A percentile compares a stretch with the other conserved stretches of the same genome.
These are phyloP conservation scores for Spodoptera littoralis DNA, from an alignment of 2,888 invertebrate genomes.

Conservation along the genomic window DNA sequence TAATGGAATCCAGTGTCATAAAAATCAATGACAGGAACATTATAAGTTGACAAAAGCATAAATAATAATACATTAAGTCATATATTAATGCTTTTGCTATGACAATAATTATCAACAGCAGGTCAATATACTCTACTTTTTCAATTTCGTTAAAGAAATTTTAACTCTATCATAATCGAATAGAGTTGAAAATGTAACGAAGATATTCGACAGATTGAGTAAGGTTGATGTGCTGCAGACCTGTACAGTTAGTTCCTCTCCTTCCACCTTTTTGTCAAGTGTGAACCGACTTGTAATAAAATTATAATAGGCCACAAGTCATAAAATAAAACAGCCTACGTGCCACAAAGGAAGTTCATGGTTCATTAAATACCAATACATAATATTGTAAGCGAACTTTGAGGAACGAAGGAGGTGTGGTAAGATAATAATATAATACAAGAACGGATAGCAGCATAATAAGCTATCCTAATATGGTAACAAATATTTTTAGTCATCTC, in stretches of 20 bases:
- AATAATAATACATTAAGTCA: conserved; percentile 24
- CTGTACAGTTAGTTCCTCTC: conserved; percentile 41
- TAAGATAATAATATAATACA: not conserved
- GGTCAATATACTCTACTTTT: too few species aligned
- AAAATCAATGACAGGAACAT: conserved; percentile 23
- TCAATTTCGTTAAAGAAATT: too few species aligned
- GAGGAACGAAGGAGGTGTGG: conserved; percentile 17
- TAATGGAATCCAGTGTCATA: conserved; percentile 5
- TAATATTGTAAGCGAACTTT: conserved; percentile 36
- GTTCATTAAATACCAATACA: conserved; percentile 34
- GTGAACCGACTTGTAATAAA: conserved; percentile 44
- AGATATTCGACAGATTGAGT: too few species aligned
- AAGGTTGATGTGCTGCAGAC: too few species aligned
- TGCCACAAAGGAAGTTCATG: conserved; percentile 37
- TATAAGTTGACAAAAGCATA: conserved; percentile 34
- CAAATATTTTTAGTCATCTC: too few species aligned
- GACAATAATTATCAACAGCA: conserved; percentile 21
- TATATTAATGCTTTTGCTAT: conserved; percentile 25
- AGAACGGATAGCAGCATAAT: too few species aligned
- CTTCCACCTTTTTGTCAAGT: conserved; percentile 33
- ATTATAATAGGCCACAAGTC: conserved; percentile 39
- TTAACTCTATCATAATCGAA: too few species aligned
- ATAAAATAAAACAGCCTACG: conserved; percentile 39
- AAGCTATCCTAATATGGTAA: too few species aligned
- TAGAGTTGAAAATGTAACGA: too few species aligned